Conservation (phyloP, 1,140 invertebrate species). For the Drosophila mauritiana region DNA sequence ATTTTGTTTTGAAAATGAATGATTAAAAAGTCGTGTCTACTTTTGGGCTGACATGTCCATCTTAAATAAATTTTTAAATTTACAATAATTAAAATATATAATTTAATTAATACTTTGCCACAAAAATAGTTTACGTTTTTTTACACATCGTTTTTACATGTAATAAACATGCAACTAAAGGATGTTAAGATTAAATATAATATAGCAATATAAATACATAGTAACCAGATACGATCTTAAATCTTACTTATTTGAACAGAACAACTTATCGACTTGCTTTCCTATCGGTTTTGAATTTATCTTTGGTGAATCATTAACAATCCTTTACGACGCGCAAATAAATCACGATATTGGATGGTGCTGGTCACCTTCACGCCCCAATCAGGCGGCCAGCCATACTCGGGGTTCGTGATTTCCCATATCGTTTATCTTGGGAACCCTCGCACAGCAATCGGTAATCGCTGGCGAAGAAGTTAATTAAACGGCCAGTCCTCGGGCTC, state of each 20-base stretch:
- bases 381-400: constrained; percentile 33
- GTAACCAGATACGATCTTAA: too few relatives aligned
- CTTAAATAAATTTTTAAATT: too few relatives aligned
- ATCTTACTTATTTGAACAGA: too few relatives aligned
- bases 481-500: constrained; percentile 11
- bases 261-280: too few relatives aligned
- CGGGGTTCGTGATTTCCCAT: constrained; percentile 42
- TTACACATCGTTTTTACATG: too few relatives aligned
- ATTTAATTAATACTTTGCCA: too few relatives aligned
- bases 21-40: not conserved
- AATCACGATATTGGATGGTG: constrained; percentile 33
- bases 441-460: constrained; percentile 28
- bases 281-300: not conserved
- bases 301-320: not conserved
- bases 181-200: too few relatives aligned
- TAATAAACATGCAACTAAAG: too few relatives aligned
- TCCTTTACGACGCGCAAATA: constrained; percentile 14
- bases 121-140: too few relatives aligned
- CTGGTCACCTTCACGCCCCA: constrained; percentile 27
- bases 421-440: constrained; percentile 39
- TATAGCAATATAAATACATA: too few relatives aligned
- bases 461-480: constrained; percentile 33
- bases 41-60: not conserved
- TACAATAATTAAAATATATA: too few relatives aligned
- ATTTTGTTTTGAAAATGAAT: too few relatives aligned